Conservation (phyloP, 2,797 vertebrate genomes). For the Epinephelus awoara region DNA sequence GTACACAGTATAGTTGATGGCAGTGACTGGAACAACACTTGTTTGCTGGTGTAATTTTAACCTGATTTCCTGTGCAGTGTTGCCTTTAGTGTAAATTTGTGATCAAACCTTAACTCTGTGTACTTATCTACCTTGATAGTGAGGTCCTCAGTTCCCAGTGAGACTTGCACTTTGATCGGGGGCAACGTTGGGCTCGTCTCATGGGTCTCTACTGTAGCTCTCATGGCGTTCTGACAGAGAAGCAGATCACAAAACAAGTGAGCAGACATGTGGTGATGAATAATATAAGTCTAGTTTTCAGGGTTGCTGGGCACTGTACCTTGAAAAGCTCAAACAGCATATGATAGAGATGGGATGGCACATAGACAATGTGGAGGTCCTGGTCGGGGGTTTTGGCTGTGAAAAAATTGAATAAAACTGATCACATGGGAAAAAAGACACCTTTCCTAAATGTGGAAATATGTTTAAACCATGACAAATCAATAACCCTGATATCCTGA, state of each 20-base stretch:
- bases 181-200: slow-evolving; percentile 89
- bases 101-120: not conserved
- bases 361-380: slow-evolving; percentile 94
- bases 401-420: slow-evolving; percentile 31
- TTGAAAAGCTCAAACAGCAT: slow-evolving; percentile 99
- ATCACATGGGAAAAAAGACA: not conserved
- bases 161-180: slow-evolving; percentile 92
- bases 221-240: slow-evolving; percentile 94
- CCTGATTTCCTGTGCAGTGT: not conserved
- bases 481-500: not conserved
- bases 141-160: slow-evolving; percentile 95
- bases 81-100: not conserved
- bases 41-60: not conserved
- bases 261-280: not conserved
- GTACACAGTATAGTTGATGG: not conserved
- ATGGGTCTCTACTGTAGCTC: slow-evolving; percentile 96
- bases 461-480: slow-evolving; percentile 2
- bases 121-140: slow-evolving; percentile 92
- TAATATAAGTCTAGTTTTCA: not conserved
- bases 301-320: slow-evolving; percentile 81
- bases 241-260: not conserved
- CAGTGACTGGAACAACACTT: not conserved
- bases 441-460: not conserved
- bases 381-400: slow-evolving; percentile 89
- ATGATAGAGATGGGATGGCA: slow-evolving; percentile 98